Percentiles rank a stretch among this genome's conserved stretches.
phyloP scores from a whole-genome alignment of 2,113 vertebrate species.

The Mandrillus leucophaeus region DNA sequence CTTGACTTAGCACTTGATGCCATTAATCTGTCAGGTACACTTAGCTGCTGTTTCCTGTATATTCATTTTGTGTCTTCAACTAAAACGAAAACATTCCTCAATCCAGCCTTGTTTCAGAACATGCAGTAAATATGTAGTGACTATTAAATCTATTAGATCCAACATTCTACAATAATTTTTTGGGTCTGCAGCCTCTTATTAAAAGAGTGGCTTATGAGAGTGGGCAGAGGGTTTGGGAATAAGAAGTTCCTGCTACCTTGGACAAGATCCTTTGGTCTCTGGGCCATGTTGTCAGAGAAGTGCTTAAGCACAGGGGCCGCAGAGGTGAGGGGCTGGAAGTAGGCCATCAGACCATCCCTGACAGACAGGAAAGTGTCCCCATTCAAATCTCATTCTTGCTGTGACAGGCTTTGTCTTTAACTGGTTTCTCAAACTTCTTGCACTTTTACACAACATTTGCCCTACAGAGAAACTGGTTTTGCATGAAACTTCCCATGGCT shows the following conservation, averaged over 20 bases:
- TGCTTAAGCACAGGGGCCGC: not conserved
- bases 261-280: not conserved
- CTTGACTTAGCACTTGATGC: not conserved
- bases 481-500: constrained; percentile 74
- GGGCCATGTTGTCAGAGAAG: not conserved
- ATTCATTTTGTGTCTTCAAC: constrained; percentile 1
- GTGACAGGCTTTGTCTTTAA: constrained; percentile 64
- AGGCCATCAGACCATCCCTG: not conserved
- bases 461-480: constrained; percentile 78
- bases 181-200: not conserved
- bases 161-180: constrained; percentile 18
- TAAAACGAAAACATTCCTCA: constrained; percentile 28
- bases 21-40: not conserved
- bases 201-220: not conserved
- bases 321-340: not conserved
- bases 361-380: constrained; percentile 52
- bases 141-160: not conserved
- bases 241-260: not conserved
- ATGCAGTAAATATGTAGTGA: not conserved
- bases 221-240: not conserved
- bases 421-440: constrained; percentile 73
- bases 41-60: not conserved
- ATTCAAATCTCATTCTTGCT: constrained; percentile 61
- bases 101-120: constrained; percentile 32
- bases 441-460: constrained; percentile 73